Conservation (phyloP, 2,888 invertebrate genomes). For the Osedax fenrisi region DNA sequence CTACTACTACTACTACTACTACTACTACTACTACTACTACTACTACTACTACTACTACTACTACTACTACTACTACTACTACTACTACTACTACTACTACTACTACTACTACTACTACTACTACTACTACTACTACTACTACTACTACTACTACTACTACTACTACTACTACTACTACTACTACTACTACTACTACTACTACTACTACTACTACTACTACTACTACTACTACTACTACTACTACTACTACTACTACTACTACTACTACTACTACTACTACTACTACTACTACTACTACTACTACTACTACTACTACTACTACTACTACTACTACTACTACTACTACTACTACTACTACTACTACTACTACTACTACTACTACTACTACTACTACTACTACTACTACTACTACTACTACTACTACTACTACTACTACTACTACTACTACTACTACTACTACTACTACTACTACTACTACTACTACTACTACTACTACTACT, state of each 20-base stretch:
- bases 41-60: background rate
- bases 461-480: constrained; percentile 26
- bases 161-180: constrained; percentile 32
- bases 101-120: constrained; percentile 30
- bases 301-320: background rate
- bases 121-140: constrained; percentile 32
- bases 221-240: constrained; percentile 32
- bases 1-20: background rate
- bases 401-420: background rate
- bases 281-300: constrained; percentile 29
- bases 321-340: background rate
- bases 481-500: constrained; percentile 31
- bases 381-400: background rate
- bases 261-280: constrained; percentile 32
- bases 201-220: background rate
- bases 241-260: constrained; percentile 32
- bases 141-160: constrained; percentile 32
- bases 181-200: constrained; percentile 8
- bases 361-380: background rate
- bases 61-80: background rate
- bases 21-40: background rate
- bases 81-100: constrained; percentile 26
- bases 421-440: background rate
- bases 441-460: background rate
- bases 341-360: background rate